These are phyloP conservation scores for Caenorhabditis becei DNA, from an alignment of 2,888 invertebrate species.

Conservation along the genomic window DNA sequence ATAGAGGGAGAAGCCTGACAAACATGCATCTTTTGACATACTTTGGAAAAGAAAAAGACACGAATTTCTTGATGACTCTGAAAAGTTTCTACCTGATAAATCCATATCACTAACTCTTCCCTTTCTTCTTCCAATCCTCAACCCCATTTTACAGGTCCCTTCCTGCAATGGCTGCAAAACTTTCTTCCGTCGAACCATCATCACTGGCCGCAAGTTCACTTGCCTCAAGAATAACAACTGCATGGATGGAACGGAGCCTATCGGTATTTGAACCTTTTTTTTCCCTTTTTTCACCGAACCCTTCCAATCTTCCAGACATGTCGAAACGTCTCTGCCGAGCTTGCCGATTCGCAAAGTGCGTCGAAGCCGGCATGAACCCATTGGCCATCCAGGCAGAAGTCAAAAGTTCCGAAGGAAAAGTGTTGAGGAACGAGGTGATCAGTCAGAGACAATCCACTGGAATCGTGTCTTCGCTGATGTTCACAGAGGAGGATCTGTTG, in stretches of 20 bases:
- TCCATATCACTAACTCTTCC: too few relatives aligned
- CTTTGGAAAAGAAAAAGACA: too few relatives aligned
- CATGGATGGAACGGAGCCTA: constrained; percentile 49
- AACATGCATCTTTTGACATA: too few relatives aligned
- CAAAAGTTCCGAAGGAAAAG: constrained; percentile 39
- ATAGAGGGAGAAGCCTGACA: not conserved
- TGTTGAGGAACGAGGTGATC: constrained; percentile 30
- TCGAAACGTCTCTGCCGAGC: constrained; percentile 57
- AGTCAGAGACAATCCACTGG: constrained; percentile 33
- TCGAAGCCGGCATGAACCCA: constrained; percentile 55
- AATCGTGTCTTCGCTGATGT: constrained; percentile 40
- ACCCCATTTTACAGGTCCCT: constrained; percentile 53
- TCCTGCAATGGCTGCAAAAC: constrained; percentile 67
- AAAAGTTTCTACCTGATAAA: too few relatives aligned
- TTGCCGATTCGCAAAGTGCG: constrained; percentile 59
- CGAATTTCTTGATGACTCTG: too few relatives aligned
- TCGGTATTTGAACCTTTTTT: constrained; percentile 28
- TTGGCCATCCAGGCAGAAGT: constrained; percentile 51
- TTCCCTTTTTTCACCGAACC: not conserved
- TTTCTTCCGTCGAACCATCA: constrained; percentile 60
- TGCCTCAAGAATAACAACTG: constrained; percentile 40
- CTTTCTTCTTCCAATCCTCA: too few relatives aligned
- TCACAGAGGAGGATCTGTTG: constrained; percentile 47
- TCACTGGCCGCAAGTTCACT: constrained; percentile 50
- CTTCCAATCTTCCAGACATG: constrained; percentile 42